A percentile compares a stretch with the other conserved stretches of the same genome.
Conservation (phyloP, 2,888 invertebrate genomes). For the Agrochola lota region DNA sequence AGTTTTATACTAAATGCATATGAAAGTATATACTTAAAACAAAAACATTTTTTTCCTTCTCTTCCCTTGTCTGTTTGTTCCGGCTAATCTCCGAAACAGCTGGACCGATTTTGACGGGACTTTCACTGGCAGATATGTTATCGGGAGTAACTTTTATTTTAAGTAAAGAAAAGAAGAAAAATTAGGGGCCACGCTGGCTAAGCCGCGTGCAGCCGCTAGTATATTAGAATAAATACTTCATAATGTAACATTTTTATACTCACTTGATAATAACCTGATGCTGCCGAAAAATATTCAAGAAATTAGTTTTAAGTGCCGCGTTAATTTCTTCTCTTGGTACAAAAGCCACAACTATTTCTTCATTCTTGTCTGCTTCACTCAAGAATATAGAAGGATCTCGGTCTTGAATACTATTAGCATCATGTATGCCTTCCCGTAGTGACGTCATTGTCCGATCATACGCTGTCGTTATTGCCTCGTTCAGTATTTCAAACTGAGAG, state of each 20-base stretch:
- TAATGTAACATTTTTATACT: conserved; percentile 51
- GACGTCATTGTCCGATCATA: conserved; percentile 80
- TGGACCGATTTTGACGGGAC: too few species aligned
- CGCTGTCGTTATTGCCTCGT: conserved; percentile 82
- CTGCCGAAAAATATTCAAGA: conserved; percentile 82
- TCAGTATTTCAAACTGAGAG: conserved; percentile 81
- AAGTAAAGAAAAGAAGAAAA: too few species aligned
- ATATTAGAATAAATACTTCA: not conserved
- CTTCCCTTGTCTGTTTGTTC: too few species aligned
- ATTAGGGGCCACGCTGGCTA: too few species aligned
- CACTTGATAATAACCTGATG: conserved; percentile 85
- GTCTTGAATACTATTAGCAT: conserved; percentile 53
- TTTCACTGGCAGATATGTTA: too few species aligned
- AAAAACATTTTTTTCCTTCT: too few species aligned
- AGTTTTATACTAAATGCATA: too few species aligned
- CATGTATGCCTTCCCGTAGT: conserved; percentile 68
- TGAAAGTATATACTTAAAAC: too few species aligned
- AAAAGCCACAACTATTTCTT: conserved; percentile 73
- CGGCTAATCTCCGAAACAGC: too few species aligned
- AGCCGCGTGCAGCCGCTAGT: too few species aligned
- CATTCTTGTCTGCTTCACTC: conserved; percentile 53
- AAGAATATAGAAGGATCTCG: conserved; percentile 35
- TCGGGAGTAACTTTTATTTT: too few species aligned
- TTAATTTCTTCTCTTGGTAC: conserved; percentile 78
- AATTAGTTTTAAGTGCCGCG: conserved; percentile 75